These are phyloP conservation scores for Leptosomus discolor DNA, from an alignment of 2,113 vertebrate species.

Conservation along the genomic window DNA sequence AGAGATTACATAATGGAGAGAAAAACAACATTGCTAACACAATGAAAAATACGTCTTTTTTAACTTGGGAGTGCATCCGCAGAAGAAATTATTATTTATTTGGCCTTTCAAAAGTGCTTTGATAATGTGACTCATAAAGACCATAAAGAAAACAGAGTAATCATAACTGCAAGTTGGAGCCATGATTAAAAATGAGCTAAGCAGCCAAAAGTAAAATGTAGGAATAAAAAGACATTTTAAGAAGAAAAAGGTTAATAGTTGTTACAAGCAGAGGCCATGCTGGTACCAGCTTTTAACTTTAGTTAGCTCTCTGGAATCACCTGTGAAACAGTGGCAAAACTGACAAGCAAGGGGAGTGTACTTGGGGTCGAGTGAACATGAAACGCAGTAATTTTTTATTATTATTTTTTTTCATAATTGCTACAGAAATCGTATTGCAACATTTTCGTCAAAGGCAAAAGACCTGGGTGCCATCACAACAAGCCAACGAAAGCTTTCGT, in stretches of 20 bases:
- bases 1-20: neutral
- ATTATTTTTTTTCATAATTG: neutral
- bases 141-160: neutral
- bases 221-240: neutral
- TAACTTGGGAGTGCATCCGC: neutral
- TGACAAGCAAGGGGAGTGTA: neutral
- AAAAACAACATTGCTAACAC: neutral
- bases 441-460: neutral
- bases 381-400: neutral
- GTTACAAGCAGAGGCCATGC: neutral
- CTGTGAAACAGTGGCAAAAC: neutral
- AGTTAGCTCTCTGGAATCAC: neutral
- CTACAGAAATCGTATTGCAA: neutral
- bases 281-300: neutral
- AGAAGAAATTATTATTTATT: slow-evolving; percentile 1
- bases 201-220: neutral
- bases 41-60: neutral
- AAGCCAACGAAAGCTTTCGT: neutral
- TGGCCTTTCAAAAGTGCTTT: slow-evolving; percentile 1
- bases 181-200: neutral
- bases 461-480: neutral
- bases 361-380: neutral
- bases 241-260: neutral
- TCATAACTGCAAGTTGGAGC: neutral
- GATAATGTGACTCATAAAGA: neutral